Evolutionary conservation across 1,140 invertebrate genomes (phyloP), one percentile per base, ranked within the genome.

Genomic region (Theocolax elegans): DNA sequence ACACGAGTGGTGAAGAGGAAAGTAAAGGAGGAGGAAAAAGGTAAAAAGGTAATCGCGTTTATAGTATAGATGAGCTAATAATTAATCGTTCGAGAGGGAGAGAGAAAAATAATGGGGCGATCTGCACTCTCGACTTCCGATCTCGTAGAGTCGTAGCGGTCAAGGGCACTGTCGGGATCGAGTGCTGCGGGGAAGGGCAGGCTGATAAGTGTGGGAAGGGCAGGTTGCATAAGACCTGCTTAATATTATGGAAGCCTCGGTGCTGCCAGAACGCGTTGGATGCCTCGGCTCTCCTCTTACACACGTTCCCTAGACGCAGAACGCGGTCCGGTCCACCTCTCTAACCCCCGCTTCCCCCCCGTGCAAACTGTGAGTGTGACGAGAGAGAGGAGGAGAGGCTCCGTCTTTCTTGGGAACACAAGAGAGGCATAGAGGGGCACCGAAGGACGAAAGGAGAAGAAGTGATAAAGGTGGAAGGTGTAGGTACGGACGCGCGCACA

Each of bases 181-280:
- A n/a, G n/a, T n/a, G 67, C 25, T 53, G 48, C 35, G 65, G 75
- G 67, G 74, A 74, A 77, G 77, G 76, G 74, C 76, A 77, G 80
- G 81, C n/a, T 85, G 83, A 86, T 86, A 86, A 86, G 84, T 86
- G 84, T 86, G 84, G 83, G 83, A 86, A 85, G 83, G 84, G 83
- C 83, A 83, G 75, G 79, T 84, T 84, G 79, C 82, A 84, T 81
- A 84, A 82, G 77, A 78, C 78, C 25, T 31, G 65, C 51, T 67
- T 83, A 78, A 84, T 84, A 83, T 85, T 84, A 85, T 85, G 83
- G 82, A 84, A 84, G 83, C 76, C 68, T 70, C 66, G 59, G 51
- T 74, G 67, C 74, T 73, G 74, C 72, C 72, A 79, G 80, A 80
- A 84, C 84, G 81, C 84, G 82, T 85, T 81, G 78, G 79, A 81